phyloP scores from a whole-genome alignment of 53 echinoderm and acorn worm species.

The Paracentrotus lividus region DNA sequence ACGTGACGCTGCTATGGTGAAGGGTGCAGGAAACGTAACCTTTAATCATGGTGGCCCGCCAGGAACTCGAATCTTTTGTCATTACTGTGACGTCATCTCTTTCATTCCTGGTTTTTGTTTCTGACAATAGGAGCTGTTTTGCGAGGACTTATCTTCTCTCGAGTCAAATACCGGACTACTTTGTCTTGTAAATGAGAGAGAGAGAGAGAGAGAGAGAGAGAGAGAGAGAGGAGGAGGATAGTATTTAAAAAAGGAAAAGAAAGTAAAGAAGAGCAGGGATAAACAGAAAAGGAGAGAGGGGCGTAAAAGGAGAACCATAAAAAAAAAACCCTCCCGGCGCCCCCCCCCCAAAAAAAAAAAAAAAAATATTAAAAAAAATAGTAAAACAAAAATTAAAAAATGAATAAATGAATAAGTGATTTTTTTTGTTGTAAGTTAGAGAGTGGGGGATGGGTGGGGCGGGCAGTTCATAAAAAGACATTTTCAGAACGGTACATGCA shows the following conservation, averaged over 20 bases:
- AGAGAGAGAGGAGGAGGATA: not conserved
- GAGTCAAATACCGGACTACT: slow-evolving; percentile 28
- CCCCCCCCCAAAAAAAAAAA: too few relatives aligned
- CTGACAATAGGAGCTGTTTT: slow-evolving; percentile 28
- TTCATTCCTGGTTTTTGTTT: slow-evolving; percentile 5
- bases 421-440: too few relatives aligned
- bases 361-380: too few relatives aligned
- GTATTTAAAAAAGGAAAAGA: not conserved
- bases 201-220: not conserved
- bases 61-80: not conserved
- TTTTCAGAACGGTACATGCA: too few relatives aligned
- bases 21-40: not conserved
- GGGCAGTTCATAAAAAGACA: too few relatives aligned
- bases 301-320: too few relatives aligned
- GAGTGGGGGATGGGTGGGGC: too few relatives aligned
- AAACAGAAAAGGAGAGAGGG: not conserved
- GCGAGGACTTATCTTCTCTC: slow-evolving; percentile 9
- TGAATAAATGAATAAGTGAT: too few relatives aligned
- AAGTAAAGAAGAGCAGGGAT: not conserved
- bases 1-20: slow-evolving; percentile 21
- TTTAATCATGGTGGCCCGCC: not conserved
- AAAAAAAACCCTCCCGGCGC: too few relatives aligned
- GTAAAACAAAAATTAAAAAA: too few relatives aligned
- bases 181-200: not conserved
- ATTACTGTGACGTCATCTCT: not conserved